phyloP scores from a whole-genome alignment of 1,140 invertebrate species.

The Ceratina calcarata region DNA sequence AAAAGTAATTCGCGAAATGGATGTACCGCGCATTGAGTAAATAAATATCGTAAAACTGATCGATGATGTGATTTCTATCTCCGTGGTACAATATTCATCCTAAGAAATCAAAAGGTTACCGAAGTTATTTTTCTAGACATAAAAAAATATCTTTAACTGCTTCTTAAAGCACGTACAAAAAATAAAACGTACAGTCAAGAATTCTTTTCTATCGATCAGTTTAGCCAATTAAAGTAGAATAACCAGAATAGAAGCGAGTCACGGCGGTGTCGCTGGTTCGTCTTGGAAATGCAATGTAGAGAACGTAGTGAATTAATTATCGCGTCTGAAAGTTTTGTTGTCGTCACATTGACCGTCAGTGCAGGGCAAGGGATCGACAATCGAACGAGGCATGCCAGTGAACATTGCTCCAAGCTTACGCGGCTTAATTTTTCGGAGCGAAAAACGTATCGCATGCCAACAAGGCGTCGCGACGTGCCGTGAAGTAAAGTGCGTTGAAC shows the following conservation, averaged over 20 bases:
- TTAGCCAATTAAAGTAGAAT: conserved; percentile 25
- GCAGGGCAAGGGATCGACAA: conserved; percentile 12
- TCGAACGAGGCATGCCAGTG: conserved; percentile 6
- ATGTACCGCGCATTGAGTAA: not conserved
- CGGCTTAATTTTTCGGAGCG: conserved; percentile 34
- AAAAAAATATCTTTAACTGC: too few relatives aligned
- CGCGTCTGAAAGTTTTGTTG: not conserved
- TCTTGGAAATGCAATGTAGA: not conserved
- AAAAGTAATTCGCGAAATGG: not conserved
- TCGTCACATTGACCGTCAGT: not conserved
- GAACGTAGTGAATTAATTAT: conserved; percentile 14
- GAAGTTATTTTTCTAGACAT: too few relatives aligned
- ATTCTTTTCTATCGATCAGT: conserved; percentile 5
- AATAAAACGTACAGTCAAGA: not conserved
- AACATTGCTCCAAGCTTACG: not conserved
- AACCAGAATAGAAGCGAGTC: not conserved
- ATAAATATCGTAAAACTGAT: not conserved
- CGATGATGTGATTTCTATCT: not conserved
- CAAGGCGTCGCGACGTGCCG: not conserved
- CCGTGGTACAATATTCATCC: not conserved
- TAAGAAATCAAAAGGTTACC: not conserved
- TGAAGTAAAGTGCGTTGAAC: conserved; percentile 56
- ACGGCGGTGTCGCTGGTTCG: not conserved
- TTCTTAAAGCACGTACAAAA: too few relatives aligned
- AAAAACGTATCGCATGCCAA: conserved; percentile 50